phyloP scores from a whole-genome alignment of 2,888 invertebrate genomes.

The Hedychridium roseum region DNA sequence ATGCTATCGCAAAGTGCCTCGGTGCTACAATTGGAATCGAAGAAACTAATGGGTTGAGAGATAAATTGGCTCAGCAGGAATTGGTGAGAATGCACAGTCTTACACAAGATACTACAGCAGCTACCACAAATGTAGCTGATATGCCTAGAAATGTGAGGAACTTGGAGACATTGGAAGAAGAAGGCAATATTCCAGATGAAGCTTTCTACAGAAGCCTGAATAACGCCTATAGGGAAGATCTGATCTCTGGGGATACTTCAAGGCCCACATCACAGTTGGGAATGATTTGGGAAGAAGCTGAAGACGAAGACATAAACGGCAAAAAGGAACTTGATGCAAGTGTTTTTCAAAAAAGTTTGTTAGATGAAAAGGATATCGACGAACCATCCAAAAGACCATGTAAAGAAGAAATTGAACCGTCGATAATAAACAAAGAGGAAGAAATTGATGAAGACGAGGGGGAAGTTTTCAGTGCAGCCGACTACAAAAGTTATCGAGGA shows the following conservation, averaged over 20 bases:
- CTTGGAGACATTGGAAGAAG: conserved; percentile 66
- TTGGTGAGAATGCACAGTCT: conserved; percentile 54
- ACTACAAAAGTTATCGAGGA: conserved; percentile 81
- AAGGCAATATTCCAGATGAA: conserved; percentile 76
- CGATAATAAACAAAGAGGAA: conserved; percentile 62
- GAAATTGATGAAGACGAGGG: conserved; percentile 66
- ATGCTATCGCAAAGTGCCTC: conserved; percentile 58
- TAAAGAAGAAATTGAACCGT: no score
- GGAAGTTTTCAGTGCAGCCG: conserved; percentile 77
- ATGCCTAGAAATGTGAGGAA: conserved; percentile 56
- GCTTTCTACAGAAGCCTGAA: conserved; percentile 89
- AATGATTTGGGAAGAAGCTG: conserved; percentile 88
- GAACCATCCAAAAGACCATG: conserved; percentile 22
- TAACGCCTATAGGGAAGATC: conserved; percentile 85
- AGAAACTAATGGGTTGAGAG: conserved; percentile 53
- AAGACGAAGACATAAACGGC: conserved; percentile 72
- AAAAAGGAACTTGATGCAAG: conserved; percentile 51
- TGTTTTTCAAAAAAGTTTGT: conserved; percentile 32
- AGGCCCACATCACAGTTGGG: conserved; percentile 78
- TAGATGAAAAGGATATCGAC: conserved; percentile 24
- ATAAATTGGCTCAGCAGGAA: conserved; percentile 57
- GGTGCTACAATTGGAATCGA: conserved; percentile 56
- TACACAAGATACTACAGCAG: conserved; percentile 46
- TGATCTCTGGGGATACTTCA: conserved; percentile 70
- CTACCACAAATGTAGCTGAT: conserved; percentile 48